Evolutionary conservation across 2,888 invertebrate genomes (phyloP), one percentile per base, ranked within the genome.

Genomic region (Athalia cordata): DNA sequence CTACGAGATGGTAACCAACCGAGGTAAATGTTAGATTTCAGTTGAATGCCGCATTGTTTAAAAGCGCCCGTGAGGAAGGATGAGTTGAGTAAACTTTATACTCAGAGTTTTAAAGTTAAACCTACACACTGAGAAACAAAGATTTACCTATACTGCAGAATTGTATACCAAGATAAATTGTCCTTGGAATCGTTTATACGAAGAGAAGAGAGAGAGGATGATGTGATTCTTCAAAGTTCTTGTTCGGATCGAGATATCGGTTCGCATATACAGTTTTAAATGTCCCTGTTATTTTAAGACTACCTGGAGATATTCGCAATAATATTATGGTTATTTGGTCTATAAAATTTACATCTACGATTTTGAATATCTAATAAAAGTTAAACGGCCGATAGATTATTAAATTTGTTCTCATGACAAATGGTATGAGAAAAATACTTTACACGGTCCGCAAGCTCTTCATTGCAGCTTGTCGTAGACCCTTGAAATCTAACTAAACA

Each of bases 31-130:
- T 86, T 87, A 82, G 85, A 86, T 84, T 84, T 83, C 79, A 83
- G 82, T 80, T 88, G 85, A 89, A 89, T 88, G 87, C 81, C 64
- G 80, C 86, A 84, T 89, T 89, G 89, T 89, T 82, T 82, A 81
- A 80, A 82, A 81, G 86, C 89, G 85, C 83, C 88, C 87, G 83
- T 79, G 85, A 85, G 85, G 86, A 89, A 89, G 86, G 84, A 86
- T 77, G 80, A 80, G 81, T 82, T 83, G 82, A 82, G 83, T 77
- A 79, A 74, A 78, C 74, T 65, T 29, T 29, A 29, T 29, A 29
- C 72, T 62, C 77, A 64, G 62, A 77, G 77, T 75, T 67, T 67
- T 47, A n/a, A 47, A 43, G 59, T 72, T 45, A 47, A 57, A 52
- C 5, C 13, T 7, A 50, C 15, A 72, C 72, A 13, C 59, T 5